Percentiles rank a stretch among this genome's conserved stretches.
phyloP scores from a whole-genome alignment of 2,797 vertebrate species.

The Falco cherrug region DNA sequence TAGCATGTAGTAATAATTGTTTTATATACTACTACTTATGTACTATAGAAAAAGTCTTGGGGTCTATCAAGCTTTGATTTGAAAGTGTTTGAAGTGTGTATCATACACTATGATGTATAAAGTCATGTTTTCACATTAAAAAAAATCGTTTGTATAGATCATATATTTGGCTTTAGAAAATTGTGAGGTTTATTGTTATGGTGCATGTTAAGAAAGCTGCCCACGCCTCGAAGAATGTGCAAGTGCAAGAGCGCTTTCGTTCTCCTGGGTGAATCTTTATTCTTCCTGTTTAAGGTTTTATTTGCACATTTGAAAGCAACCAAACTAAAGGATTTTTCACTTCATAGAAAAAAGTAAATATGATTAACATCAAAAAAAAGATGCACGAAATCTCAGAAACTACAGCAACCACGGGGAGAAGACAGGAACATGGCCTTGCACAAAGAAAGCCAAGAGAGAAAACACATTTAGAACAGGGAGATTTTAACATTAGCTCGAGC shows the following conservation, averaged over 20 bases:
- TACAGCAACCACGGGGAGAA: not conserved
- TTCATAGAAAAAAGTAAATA: not conserved
- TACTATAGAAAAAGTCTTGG: slow-evolving; percentile 40
- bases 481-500: not conserved
- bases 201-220: not conserved
- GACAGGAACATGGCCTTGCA: not conserved
- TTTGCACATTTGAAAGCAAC: not conserved
- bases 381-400: not conserved
- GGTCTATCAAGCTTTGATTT: slow-evolving; percentile 46
- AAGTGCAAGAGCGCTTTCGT: not conserved
- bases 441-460: not conserved
- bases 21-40: slow-evolving; percentile 60
- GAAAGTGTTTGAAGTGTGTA: slow-evolving; percentile 55
- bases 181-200: slow-evolving; percentile 5
- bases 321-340: not conserved
- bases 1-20: slow-evolving; percentile 70
- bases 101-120: slow-evolving; percentile 63
- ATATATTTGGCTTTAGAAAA: slow-evolving; percentile 62
- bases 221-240: not conserved
- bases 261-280: not conserved
- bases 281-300: not conserved
- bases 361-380: not conserved
- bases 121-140: slow-evolving; percentile 70
- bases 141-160: slow-evolving; percentile 60
- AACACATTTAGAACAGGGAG: not conserved